Conservation (phyloP, 2,888 invertebrate genomes). For the Acheta domesticus region DNA sequence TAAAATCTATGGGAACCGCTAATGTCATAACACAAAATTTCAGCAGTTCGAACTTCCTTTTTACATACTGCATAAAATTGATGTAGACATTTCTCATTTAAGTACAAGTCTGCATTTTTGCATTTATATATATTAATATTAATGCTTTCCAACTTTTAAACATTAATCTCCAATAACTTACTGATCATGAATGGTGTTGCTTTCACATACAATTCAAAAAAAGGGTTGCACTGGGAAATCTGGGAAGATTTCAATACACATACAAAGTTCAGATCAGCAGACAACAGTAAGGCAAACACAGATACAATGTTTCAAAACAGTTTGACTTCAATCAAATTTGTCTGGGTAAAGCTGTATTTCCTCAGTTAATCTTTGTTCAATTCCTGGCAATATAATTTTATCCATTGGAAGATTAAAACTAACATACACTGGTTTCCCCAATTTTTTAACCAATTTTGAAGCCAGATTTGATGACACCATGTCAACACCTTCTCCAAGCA, state of each 20-base stretch:
- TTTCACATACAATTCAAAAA: too few species aligned
- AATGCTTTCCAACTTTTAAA: too few species aligned
- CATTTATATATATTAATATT: too few species aligned
- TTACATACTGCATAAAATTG: too few species aligned
- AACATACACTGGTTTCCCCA: conserved; percentile 51
- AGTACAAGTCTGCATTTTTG: too few species aligned
- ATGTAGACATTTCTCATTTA: too few species aligned
- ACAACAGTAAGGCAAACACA: background rate
- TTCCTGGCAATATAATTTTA: conserved; percentile 38
- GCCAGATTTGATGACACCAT: conserved; percentile 45
- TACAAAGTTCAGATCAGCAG: background rate
- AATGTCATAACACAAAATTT: background rate
- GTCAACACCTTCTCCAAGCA: conserved; percentile 47
- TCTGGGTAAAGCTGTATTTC: conserved; percentile 48
- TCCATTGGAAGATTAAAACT: conserved; percentile 51
- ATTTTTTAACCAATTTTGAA: conserved; percentile 46
- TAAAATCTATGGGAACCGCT: background rate
- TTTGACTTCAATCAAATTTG: conserved; percentile 39
- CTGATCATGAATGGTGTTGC: too few species aligned
- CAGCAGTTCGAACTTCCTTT: too few species aligned
- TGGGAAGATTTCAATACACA: background rate
- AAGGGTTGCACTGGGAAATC: too few species aligned
- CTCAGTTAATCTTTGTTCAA: conserved; percentile 48
- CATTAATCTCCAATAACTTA: too few species aligned
- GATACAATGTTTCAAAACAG: background rate